Evolutionary conservation across 2,888 invertebrate species (phyloP), one percentile per base, ranked within the genome.

Genomic region (Epirrhoe alternata): DNA sequence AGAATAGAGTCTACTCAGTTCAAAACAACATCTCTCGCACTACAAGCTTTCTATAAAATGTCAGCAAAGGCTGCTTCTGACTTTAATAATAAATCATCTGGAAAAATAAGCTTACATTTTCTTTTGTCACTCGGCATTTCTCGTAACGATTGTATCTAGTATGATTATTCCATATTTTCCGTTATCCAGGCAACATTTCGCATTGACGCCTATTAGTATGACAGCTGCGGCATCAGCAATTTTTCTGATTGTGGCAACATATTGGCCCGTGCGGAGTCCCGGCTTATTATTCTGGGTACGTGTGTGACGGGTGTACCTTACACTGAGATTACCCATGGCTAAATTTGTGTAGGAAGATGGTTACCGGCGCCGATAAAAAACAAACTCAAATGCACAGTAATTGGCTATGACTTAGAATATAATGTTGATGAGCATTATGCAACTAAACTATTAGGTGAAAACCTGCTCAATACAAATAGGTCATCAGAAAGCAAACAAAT

Each of bases 231-330:
- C 69, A 70, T 71, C 70, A 69, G 66, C 59, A 31, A 64, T 69
- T 69, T 68, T 70, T 72, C 69, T 64, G 66, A 66, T 64, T 69
- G 64, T 60, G 63, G 61, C 67, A 51, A 67, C 69, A 68, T 66
- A 64, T 70, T 67, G 59, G 50, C 17, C 33, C 55, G 58, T 64
- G 55, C 52, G 14, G 42, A n/a, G 17, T 50, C 55, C 38, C 8
- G 55, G 59, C 70, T 71, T 67, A 61, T 73, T 70, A 72, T 74
- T 72, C 66, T 31, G 60, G 61, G 14, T 65, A 70, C 70, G 66
- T 69, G 52, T 66, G 67, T 67, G 67, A 73, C 67, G 68, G 66
- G 56, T 65, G 68, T 61, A 54, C 16, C 47, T 42, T 55, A 62
- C 59, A 56, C 59, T 16, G 35, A 52, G 53, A 64, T 64, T 57